Conservation (phyloP, 1,140 invertebrate genomes). For the Bombus huntii region DNA sequence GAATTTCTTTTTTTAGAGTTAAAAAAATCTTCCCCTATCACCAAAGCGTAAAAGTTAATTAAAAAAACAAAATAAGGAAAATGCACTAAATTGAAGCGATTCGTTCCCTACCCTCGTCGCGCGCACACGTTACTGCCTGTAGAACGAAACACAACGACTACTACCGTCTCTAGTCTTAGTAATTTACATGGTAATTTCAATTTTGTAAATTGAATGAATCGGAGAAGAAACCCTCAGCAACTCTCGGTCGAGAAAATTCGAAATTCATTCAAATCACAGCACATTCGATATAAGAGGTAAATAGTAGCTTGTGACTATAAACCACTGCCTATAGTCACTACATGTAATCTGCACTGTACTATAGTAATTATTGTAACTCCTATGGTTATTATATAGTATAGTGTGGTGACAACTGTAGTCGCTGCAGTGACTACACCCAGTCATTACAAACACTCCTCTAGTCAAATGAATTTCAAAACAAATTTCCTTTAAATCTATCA, state of each 20-base stretch:
- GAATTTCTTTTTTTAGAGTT: background rate
- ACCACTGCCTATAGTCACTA: background rate
- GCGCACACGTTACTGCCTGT: slow-evolving; percentile 62
- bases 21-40: slow-evolving; percentile 8
- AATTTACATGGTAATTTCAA: slow-evolving; percentile 62
- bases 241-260: background rate
- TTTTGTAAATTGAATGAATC: slow-evolving; percentile 54
- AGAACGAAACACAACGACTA: slow-evolving; percentile 75
- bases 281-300: rapidly evolving
- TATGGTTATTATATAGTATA: background rate
- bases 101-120: slow-evolving; percentile 29
- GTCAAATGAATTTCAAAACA: background rate
- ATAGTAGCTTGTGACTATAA: background rate
- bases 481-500: background rate
- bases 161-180: slow-evolving; percentile 74
- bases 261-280: too few species aligned
- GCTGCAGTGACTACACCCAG: background rate
- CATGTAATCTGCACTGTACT: background rate
- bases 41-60: background rate
- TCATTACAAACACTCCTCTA: background rate
- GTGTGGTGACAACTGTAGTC: background rate
- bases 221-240: background rate
- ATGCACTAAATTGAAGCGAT: background rate
- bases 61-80: background rate
- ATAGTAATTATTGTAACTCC: background rate